phyloP scores from a whole-genome alignment of 2,888 invertebrate species.

The Linyphia triangularis region DNA sequence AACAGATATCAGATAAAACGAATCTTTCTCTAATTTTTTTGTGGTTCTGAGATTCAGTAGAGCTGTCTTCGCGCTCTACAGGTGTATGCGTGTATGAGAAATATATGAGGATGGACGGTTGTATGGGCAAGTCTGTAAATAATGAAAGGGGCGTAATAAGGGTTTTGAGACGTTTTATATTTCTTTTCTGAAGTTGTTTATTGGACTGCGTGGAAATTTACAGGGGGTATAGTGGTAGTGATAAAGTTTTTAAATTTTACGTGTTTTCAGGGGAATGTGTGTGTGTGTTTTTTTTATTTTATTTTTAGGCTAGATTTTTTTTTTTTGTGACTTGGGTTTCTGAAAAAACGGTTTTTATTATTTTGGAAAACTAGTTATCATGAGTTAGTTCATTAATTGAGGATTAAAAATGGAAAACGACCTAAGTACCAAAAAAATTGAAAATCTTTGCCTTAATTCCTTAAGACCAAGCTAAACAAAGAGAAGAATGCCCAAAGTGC shows the following conservation, averaged over 20 bases:
- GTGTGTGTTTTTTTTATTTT: too few species aligned
- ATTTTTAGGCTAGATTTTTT: too few species aligned
- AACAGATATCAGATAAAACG: not conserved
- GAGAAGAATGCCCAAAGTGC: too few species aligned
- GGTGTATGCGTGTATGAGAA: not conserved
- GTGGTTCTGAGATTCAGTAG: not conserved
- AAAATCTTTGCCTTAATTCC: too few species aligned
- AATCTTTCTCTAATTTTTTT: not conserved
- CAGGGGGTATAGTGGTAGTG: not conserved
- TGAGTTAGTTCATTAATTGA: too few species aligned
- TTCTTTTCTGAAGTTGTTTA: constrained; percentile 14
- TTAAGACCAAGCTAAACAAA: too few species aligned
- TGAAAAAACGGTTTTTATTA: too few species aligned
- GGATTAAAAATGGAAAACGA: too few species aligned
- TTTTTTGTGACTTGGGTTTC: too few species aligned
- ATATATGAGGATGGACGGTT: too few species aligned
- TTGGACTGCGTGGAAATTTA: constrained; percentile 18
- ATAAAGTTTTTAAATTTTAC: not conserved
- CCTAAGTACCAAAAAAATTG: too few species aligned
- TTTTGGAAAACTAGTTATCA: too few species aligned
- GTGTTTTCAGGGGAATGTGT: not conserved
- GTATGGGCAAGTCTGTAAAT: not conserved
- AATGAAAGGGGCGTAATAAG: not conserved
- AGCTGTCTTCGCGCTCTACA: not conserved
- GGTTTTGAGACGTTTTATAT: not conserved